Percentiles rank a stretch among this genome's conserved stretches.
Conservation (phyloP, 2,888 invertebrate species). For the Gymnosoma rotundatum region DNA sequence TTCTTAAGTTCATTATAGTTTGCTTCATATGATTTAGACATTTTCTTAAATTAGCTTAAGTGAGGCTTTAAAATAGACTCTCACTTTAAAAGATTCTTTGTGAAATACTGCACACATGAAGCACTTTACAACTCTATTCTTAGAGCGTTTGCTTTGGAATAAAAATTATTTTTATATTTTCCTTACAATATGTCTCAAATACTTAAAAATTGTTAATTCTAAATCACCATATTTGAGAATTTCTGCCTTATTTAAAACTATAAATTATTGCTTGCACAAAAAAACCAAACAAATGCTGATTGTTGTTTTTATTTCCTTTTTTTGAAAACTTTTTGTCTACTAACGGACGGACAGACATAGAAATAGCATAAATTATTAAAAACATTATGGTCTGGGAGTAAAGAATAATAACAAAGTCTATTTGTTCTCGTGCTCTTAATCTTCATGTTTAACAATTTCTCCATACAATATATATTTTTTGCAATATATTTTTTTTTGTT, state of each 20-base stretch:
- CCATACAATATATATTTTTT: constrained; percentile 19
- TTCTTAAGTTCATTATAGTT: too few relatives aligned
- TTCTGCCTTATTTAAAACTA: constrained; percentile 35
- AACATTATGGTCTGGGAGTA: constrained; percentile 49
- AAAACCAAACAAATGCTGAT: constrained; percentile 31
- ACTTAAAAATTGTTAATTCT: neutral
- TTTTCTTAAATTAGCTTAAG: too few relatives aligned
- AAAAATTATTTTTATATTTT: too few relatives aligned
- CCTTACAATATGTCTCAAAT: neutral
- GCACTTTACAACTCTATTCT: too few relatives aligned
- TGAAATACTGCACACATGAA: too few relatives aligned
- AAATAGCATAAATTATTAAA: constrained; percentile 64
- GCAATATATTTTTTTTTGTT: constrained; percentile 14
- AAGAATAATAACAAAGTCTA: constrained; percentile 52
- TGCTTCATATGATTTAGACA: too few relatives aligned
- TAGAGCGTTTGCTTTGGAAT: too few relatives aligned
- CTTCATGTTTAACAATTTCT: constrained; percentile 33
- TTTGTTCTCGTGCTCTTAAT: constrained; percentile 35
- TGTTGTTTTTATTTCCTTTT: constrained; percentile 40
- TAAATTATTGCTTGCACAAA: constrained; percentile 46
- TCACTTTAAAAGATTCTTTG: too few relatives aligned
- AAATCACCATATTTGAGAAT: constrained; percentile 4
- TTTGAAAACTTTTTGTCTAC: constrained; percentile 48
- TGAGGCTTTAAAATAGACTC: too few relatives aligned
- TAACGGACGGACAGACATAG: constrained; percentile 27